Evolutionary conservation across 2,113 vertebrate species (phyloP), one percentile per base, ranked within the genome.

Genomic region (Raphicerus campestris): DNA sequence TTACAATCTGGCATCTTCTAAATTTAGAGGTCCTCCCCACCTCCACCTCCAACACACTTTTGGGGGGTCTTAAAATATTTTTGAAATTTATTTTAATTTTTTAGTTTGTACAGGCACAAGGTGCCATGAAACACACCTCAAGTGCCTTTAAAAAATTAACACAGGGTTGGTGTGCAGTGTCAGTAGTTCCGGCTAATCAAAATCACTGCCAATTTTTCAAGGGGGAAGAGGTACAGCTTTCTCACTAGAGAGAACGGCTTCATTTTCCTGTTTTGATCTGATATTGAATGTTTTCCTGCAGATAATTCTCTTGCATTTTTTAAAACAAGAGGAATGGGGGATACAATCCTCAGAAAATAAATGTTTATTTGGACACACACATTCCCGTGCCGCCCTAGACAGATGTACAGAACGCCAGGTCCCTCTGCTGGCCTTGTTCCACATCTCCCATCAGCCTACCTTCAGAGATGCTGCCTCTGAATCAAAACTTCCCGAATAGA

Each of bases 141-240:
- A 87, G 87, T 96, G 96, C 86, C 77, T 91, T 98, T 98, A 98
- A 98, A 97, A 98, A 98, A 97, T 98, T 98, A 97, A 98, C 97
- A 97, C 83, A 35, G 55, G 42, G 83, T 91, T 97, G 97, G 97
- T 98, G 97, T 96, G 93, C 58, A 35, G 10, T 97, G 97, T 97
- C 98, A 97, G 97, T 88, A 95, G 94, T 96, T 91, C 78, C 24
- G 66, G 97, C 94, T 98, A 93, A 97, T 98, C 96, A 96, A 94
- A 97, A 95, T 84, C 83, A 49, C 94, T 95, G 97, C 91, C 97
- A 95, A 35, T 80, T 61, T 93, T 92, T 47, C 35, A 61, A 82
- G 70, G 82, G 55, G 84, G 77, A 53, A 94, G 77, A 78, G 22
- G 58, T 1, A 15, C 0, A 77, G 53, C 82, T 66, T 78, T 42